Base-by-base conservation (phyloP, 2,888 invertebrate species). In the Microdon myrmicae region DNA sequence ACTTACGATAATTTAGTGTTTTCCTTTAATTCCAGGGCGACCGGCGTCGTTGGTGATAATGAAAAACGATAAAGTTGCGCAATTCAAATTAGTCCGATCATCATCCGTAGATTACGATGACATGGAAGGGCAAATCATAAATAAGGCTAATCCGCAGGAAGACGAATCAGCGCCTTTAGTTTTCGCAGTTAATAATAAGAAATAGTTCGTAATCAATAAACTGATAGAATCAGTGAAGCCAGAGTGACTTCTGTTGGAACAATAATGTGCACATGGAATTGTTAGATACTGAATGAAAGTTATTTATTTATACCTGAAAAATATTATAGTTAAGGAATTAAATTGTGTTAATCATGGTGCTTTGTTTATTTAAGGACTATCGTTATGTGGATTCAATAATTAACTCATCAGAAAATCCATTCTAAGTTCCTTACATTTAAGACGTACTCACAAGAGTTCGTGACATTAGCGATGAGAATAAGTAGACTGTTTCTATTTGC, bases 61-160 rank as follows among this genome's bases (percentile, higher is more conserved):
- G 6, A 75, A 76, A 69, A 74, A 72, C 59, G 79, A 79, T 47
- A 74, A 68, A 59, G 56, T 60, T 14, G 69, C 76, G 13, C 78
- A 78, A 58, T 77, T 78, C 51, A 80, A 79, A 61, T 68, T 80
- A 55, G 72, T 76, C 23, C 77, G 80, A 37, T 79, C 80, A 13
- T 73, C 76, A 2, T 80, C 80, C 2, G 74, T 79, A 10, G 80
- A 80, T 67, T 80, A 79, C 47, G 80, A 80, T 31, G 78, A 79
- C 41, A 71, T 77, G 16, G 79, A 79, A 67, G 72, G 74, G 79
- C 77, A 77, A 64, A 45, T 10, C 37, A 25, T 31, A 28, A 48
- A 39, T 20, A 58, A 48, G 9, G 35, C 34, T 13, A 75, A 78
- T 55, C 56, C 68, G 45, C 79, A 75, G 32, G 79, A 78, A 61